These are phyloP conservation scores for Protodeltote pygarga DNA, from an alignment of 2,888 invertebrate genomes.

Conservation along the genomic window DNA sequence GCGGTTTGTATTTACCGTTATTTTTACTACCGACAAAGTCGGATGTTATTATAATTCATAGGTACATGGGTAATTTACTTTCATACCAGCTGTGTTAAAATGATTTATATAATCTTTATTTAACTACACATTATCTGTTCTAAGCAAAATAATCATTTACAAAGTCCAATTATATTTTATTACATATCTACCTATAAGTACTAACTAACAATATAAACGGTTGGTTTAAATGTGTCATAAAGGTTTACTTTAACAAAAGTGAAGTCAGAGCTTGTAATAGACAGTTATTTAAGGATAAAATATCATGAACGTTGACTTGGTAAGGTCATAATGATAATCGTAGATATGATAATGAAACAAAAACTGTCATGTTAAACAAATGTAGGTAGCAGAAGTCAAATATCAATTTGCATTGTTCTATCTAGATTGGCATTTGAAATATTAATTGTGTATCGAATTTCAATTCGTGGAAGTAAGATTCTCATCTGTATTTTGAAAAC, in stretches of 20 bases:
- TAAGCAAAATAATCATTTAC: too few species aligned
- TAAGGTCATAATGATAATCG: slow-evolving; percentile 23
- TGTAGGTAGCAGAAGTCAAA: slow-evolving; percentile 6
- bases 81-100: slow-evolving; percentile 15
- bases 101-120: slow-evolving; percentile 28
- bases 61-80: slow-evolving; percentile 41
- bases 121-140: slow-evolving; percentile 10
- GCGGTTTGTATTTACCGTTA: slow-evolving; percentile 78
- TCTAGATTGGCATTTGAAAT: slow-evolving; percentile 9
- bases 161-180: too few species aligned
- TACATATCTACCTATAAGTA: too few species aligned
- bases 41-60: slow-evolving; percentile 53
- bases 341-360: slow-evolving; percentile 19
- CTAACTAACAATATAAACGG: too few species aligned
- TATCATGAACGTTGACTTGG: slow-evolving; percentile 27
- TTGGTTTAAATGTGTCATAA: slow-evolving; percentile 48
- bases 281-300: slow-evolving; percentile 44
- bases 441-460: slow-evolving; percentile 1
- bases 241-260: slow-evolving; percentile 51
- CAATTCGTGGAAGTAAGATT: not conserved
- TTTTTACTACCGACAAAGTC: slow-evolving; percentile 65
- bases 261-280: slow-evolving; percentile 62
- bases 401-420: not conserved
- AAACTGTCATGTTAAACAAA: not conserved
- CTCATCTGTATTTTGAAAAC: too few species aligned